Evolutionary conservation across 2,888 invertebrate genomes (phyloP).

Genomic region (Drosophila macrospina): DNA sequence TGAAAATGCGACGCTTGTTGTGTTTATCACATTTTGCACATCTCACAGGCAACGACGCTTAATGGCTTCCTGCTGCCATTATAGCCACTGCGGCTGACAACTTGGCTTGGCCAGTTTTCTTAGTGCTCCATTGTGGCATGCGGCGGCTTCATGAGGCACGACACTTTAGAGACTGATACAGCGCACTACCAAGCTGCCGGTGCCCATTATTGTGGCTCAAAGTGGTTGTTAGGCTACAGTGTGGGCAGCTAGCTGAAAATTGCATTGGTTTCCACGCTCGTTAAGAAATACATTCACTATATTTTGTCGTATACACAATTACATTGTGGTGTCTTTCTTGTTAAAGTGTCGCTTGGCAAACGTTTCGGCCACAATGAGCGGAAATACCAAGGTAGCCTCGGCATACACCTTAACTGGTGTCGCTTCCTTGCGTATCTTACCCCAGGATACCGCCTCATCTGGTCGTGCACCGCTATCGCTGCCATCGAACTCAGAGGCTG

Average conservation of each 20-base stretch:
- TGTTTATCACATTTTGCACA: conserved; percentile 71
- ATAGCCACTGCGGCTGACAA: conserved; percentile 40
- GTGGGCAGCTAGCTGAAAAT: conserved; percentile 43
- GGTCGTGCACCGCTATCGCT: conserved; percentile 99
- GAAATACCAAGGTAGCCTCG: conserved; percentile 97
- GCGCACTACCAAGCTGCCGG: conserved; percentile 1
- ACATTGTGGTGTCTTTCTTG: conserved; percentile 50
- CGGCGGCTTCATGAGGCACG: conserved; percentile 18
- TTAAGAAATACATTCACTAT: conserved; percentile 44
- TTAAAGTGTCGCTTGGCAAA: conserved; percentile 91
- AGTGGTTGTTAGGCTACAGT: conserved; percentile 34
- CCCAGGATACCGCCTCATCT: conserved; percentile 99
- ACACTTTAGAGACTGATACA: conserved; percentile 53
- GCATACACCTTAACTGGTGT: conserved; percentile 96
- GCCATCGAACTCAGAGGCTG: conserved; percentile 98
- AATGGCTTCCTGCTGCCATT: conserved; percentile 65
- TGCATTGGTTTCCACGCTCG: conserved; percentile 38
- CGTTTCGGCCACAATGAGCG: conserved; percentile 97
- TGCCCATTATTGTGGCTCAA: conserved; percentile 35
- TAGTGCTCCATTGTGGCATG: conserved; percentile 8
- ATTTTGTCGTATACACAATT: conserved; percentile 19
- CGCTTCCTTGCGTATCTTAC: conserved; percentile 96
- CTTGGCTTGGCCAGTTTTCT: conserved; percentile 44
- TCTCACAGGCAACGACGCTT: conserved; percentile 51
- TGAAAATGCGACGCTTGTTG: conserved; percentile 60